phyloP scores from a whole-genome alignment of 2,797 vertebrate species.

The Danionella dracula region DNA sequence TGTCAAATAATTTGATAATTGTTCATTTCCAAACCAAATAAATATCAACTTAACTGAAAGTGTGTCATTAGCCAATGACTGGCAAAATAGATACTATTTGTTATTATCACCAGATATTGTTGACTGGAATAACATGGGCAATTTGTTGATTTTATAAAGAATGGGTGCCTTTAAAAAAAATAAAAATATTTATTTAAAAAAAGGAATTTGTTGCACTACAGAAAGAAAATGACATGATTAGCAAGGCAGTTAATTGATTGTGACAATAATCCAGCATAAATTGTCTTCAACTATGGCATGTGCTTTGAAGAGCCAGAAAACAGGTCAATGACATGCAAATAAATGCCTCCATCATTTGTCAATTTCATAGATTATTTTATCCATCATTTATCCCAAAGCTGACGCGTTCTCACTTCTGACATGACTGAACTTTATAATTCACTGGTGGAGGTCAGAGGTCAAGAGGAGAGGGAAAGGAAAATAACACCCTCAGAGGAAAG shows the following conservation, averaged over 20 bases:
- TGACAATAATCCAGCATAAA: constrained; percentile 3
- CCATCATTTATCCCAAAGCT: constrained; percentile 65
- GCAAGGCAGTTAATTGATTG: neutral
- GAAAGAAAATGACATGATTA: no score
- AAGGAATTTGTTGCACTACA: no score
- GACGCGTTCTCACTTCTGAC: constrained; percentile 78
- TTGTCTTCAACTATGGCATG: constrained; percentile 7
- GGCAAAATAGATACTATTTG: no score
- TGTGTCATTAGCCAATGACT: no score
- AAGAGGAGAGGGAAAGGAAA: constrained; percentile 76
- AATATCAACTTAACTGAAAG: no score
- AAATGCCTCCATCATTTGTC: constrained; percentile 34
- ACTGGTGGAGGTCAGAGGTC: constrained; percentile 86
- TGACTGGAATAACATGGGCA: no score
- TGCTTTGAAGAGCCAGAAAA: neutral
- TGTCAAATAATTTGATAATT: no score
- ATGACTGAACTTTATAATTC: constrained; percentile 89
- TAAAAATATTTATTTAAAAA: no score
- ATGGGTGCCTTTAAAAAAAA: no score
- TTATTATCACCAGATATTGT: no score
- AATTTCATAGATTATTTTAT: constrained; percentile 41
- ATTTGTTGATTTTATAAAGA: no score
- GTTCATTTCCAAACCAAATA: no score
- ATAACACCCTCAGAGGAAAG: constrained; percentile 77
- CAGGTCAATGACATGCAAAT: constrained; percentile 8